Base-by-base conservation (phyloP, 2,797 vertebrate species). In the Babyrousa celebensis region DNA sequence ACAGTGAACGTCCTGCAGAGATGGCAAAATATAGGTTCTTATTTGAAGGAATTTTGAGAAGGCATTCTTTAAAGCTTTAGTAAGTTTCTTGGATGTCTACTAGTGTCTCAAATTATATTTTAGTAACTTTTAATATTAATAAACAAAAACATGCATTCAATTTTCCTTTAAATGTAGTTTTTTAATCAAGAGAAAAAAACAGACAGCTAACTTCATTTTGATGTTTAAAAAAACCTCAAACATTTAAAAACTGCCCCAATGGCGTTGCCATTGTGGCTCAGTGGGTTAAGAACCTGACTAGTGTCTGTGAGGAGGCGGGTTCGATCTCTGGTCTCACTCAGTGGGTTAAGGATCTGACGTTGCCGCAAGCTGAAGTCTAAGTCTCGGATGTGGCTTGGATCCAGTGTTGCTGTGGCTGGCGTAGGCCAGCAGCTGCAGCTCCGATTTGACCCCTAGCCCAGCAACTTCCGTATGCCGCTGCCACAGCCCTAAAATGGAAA, bases 1-100 rank as follows among this genome's bases (percentile, higher is more conserved):
- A 27, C n/a, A 56, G 43, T 7, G 67, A 32, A 56, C 7, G 8
- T 12, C 36, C 88, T 12, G 48, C 9, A 1, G 4, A 29, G 52
- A 67, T 62, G 36, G 52, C 21, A 92, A 95, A 82, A 80, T 27
- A 84, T 3, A 87, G 43, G 23, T 79, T 84, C 48, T 89, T 58
- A n/a, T 82, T 89, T 95, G 52, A 95, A 94, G 16, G 25, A 74
- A 89, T 70, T 94, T 91, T 91, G n/a, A 78, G 80, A 91, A 74
- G 32, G 7, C 54, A 67, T 85, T 80, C 36, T 77, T 94, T 85
- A 91, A 74, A 89, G 10, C n/a, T 80, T 91, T 63, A 15, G 21
- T 75, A 74, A 25, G 60, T 67, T 87, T 86, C 58, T 90, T 87
- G 20, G 10, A 43, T 70, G 20, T 5, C 63, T 36, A 43, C 56